Base-by-base conservation (phyloP, 2,113 vertebrate species). In the Colistium nudipinnis region DNA sequence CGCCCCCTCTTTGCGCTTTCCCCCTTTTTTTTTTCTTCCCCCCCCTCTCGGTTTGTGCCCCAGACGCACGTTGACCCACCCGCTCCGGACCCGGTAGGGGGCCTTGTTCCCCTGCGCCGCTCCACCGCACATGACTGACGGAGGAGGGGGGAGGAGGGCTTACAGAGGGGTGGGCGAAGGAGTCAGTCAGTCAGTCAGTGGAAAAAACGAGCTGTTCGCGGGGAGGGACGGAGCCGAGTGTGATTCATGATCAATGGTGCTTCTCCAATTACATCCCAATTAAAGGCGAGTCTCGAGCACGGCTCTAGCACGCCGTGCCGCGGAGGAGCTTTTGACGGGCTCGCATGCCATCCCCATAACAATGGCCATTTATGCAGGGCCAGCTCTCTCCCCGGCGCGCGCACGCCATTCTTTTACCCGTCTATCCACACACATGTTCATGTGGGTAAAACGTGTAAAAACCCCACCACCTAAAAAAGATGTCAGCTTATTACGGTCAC, bases 81-180 rank as follows among this genome's bases (percentile, higher is more conserved):
- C 64, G 70, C 67, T 86, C 72, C 33, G 52, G 78, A 62, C 82
- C 82, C 87, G 81, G 85, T 74, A 78, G 87, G 90, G 83, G 89
- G 83, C 66, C 90, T 89, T 94, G 92, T 92, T 93, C 87, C 87
- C 86, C 76, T 52, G 89, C 75, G 41, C 60, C 85, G 88, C 91
- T 89, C 77, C 86, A 76, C 77, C 90, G 90, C 91, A 92, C 92
- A 92, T 89, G 89, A 92, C 87, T 87, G 92, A 86, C 90, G 17
- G 17, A 22, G 41, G 3, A 19, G 56, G n/a, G 55, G 35, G 59
- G 30, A 41, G 52, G 67, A 54, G 71, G 55, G 48, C n/a, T n/a
- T n/a, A 43, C 5, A 17, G 49, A n/a, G 20, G 49, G 6, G 44
- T 44, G 66, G 33, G 48, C 19, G 9, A 55, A 43, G 33, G 39